Evolutionary conservation across 2,888 invertebrate species (phyloP).

Genomic region (Drepana falcataria): DNA sequence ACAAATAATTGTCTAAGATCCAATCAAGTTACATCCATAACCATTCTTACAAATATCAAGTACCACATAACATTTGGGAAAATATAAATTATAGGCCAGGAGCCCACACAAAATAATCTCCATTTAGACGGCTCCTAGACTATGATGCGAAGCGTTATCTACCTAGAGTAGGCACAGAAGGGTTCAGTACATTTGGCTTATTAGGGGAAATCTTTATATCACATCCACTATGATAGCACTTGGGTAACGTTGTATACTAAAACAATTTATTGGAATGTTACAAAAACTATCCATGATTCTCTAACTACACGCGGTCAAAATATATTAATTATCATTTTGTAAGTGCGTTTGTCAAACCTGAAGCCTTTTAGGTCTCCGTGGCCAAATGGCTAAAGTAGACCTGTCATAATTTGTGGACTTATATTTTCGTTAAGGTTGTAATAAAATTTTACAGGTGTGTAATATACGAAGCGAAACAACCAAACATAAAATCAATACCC

Average conservation of each 20-base stretch:
- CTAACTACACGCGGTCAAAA: conserved; percentile 4
- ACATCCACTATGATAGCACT: conserved; percentile 64
- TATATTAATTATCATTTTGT: conserved; percentile 14
- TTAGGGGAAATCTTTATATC: conserved; percentile 71
- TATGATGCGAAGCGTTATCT: conserved; percentile 40
- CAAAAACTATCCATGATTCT: conserved; percentile 16
- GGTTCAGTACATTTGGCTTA: conserved; percentile 78
- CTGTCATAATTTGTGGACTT: too few relatives aligned
- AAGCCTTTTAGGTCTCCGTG: too few relatives aligned
- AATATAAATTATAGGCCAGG: conserved; percentile 26
- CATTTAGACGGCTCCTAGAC: conserved; percentile 8
- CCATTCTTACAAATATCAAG: conserved; percentile 31
- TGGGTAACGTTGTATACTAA: conserved; percentile 26
- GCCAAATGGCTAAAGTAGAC: too few relatives aligned
- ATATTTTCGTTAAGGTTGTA: too few relatives aligned
- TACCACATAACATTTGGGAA: conserved; percentile 41
- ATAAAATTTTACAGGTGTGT: too few relatives aligned
- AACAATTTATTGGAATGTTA: conserved; percentile 54
- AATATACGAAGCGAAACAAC: too few relatives aligned
- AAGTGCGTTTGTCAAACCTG: too few relatives aligned
- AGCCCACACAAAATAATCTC: conserved; percentile 18
- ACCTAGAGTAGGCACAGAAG: conserved; percentile 75
- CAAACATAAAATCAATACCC: too few relatives aligned
- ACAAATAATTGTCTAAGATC: background rate
- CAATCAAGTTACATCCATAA: background rate